These are phyloP conservation scores for Drosophila sp. DNA, from an alignment of 1,140 invertebrate species.

Conservation along the genomic window DNA sequence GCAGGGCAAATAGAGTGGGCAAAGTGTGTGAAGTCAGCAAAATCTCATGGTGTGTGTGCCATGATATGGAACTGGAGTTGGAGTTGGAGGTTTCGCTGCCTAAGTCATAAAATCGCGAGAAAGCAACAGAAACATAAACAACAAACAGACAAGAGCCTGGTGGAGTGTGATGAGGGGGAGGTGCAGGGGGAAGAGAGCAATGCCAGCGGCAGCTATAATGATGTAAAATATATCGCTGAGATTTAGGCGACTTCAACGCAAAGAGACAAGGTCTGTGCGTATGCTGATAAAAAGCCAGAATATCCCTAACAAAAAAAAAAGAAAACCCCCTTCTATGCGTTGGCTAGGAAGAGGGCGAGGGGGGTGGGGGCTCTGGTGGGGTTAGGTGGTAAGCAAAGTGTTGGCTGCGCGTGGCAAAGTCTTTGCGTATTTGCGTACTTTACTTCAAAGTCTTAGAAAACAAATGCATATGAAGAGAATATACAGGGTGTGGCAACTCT, in stretches of 20 bases:
- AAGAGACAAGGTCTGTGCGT: constrained; percentile 63
- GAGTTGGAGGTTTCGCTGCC: constrained; percentile 27
- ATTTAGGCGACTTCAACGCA: constrained; percentile 60
- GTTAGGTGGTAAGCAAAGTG: constrained; percentile 47
- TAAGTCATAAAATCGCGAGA: constrained; percentile 78
- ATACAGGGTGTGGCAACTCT: constrained; percentile 21
- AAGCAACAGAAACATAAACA: constrained; percentile 73
- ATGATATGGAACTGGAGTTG: constrained; percentile 31
- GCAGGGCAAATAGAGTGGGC: constrained; percentile 11
- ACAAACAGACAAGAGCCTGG: constrained; percentile 24
- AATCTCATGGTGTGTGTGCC: constrained; percentile 52
- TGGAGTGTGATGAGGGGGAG: constrained; percentile 20
- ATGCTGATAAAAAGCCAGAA: constrained; percentile 69
- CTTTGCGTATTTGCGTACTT: constrained; percentile 43
- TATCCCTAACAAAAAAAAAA: constrained; percentile 24
- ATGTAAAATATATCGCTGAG: constrained; percentile 79
- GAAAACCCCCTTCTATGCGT: constrained; percentile 10
- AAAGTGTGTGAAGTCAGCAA: constrained; percentile 69
- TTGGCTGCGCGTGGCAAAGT: constrained; percentile 41
- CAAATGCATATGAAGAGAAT: constrained; percentile 72
- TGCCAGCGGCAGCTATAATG: constrained; percentile 65
- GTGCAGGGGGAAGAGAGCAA: constrained; percentile 22
- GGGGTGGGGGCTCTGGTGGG: not conserved
- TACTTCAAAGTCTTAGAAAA: constrained; percentile 74
- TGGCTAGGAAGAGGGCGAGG: not conserved